Evolutionary conservation across 2,113 vertebrate species (phyloP), one percentile per base, ranked within the genome.

Genomic region (Petroica traversi): DNA sequence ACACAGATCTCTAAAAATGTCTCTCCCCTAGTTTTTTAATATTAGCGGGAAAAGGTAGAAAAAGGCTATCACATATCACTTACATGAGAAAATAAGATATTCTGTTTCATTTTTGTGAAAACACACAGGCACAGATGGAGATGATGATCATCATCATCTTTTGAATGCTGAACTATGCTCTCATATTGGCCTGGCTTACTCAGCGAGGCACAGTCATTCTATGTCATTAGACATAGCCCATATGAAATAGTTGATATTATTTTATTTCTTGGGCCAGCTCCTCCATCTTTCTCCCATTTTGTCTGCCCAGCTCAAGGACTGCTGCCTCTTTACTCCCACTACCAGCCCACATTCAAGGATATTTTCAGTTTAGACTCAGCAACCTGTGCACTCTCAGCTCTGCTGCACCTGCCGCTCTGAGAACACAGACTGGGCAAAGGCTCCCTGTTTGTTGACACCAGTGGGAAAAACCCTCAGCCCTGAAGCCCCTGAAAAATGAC

Each of bases 371-470:
- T 5, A 26, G 34, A 43, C 52, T 79, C 46, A 48, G n/a, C 18
- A 16, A 11, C 12, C 36, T 0, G 0, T 26, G 16, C 19, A 48
- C 19, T 18, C 0, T 0, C 8, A 25, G 43, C 13, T 41, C n/a
- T 88, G 45, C 46, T 31, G 6, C 5, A 19, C 12, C 40, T 74
- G 31, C 40, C 0, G 0, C 41, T 46, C 57, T 4, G 2, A 28
- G 33, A 74, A 5, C 51, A 17, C 8, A 28, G 29, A 22, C 6
- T 52, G 33, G 8, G 34, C 33, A 57, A 15, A 17, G 0, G 0
- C 14, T 46, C 11, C n/a, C 14, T 1, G 1, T 28, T 26, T 51
- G 26, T 40, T n/a, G 38, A 29, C 31, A 19, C 17, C 1, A 0
- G 4, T 13, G 29, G 61, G 67, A 64, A 91, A 84, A 67, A 1